Conservation (phyloP, 1,140 invertebrate genomes). For the Alviniconcha marisindica region DNA sequence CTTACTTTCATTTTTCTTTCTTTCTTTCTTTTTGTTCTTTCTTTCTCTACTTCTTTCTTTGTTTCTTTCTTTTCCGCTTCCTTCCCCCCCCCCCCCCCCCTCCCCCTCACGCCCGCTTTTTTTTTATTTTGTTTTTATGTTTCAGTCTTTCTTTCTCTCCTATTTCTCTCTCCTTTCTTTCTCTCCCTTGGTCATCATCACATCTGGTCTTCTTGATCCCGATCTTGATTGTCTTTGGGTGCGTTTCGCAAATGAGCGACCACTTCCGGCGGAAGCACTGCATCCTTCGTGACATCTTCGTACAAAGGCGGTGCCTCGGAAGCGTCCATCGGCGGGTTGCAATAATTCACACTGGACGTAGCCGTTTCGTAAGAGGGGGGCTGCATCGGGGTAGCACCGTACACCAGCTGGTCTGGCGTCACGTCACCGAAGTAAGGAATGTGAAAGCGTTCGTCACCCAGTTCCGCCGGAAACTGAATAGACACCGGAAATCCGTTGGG, state of each 20-base stretch:
- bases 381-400: background rate
- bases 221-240: background rate
- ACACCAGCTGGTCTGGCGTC: background rate
- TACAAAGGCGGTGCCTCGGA: constrained; percentile 11
- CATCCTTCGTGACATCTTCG: background rate
- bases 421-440: constrained; percentile 31
- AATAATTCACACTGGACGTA: background rate
- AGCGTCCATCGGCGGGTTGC: background rate
- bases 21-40: background rate
- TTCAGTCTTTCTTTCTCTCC: background rate
- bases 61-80: no score
- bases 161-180: background rate
- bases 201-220: background rate
- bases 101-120: no score
- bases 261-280: background rate
- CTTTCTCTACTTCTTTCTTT: no score
- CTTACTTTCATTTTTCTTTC: background rate
- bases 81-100: no score
- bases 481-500: constrained; percentile 8
- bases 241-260: background rate
- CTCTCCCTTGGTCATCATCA: background rate
- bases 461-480: background rate
- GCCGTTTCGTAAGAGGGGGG: constrained; percentile 27
- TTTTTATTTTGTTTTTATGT: background rate
- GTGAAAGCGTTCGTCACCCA: background rate